These are phyloP conservation scores for Chiroxiphia lanceolata DNA, from an alignment of 2,797 vertebrate genomes.

Conservation along the genomic window DNA sequence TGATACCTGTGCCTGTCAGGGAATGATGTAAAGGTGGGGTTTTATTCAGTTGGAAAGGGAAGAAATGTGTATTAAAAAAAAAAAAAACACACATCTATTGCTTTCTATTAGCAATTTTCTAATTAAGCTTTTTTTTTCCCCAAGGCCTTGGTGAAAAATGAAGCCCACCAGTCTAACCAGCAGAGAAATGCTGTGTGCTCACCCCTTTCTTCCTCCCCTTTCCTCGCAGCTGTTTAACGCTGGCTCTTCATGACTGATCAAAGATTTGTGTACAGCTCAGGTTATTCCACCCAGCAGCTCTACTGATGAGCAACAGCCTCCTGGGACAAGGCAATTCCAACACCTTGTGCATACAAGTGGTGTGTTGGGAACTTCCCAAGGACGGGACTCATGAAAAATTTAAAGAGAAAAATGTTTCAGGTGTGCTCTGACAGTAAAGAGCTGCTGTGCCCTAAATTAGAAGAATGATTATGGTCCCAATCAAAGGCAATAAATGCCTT, in stretches of 20 bases:
- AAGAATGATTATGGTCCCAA: background rate
- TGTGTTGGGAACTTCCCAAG: background rate
- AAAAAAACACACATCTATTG: too few species aligned
- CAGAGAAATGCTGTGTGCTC: background rate
- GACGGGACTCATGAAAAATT: background rate
- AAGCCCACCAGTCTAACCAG: background rate
- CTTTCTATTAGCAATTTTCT: background rate
- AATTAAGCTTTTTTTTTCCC: background rate
- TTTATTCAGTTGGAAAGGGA: background rate
- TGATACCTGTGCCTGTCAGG: background rate
- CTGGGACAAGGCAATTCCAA: background rate
- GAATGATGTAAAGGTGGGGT: background rate
- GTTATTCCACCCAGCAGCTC: background rate
- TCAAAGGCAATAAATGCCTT: background rate
- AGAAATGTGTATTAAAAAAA: background rate
- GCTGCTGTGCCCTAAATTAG: background rate
- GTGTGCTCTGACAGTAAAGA: background rate
- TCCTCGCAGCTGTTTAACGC: background rate
- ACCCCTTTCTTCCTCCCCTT: background rate
- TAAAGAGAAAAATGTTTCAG: background rate
- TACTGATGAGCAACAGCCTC: background rate
- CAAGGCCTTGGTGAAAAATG: background rate
- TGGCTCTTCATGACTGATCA: constrained; percentile 6
- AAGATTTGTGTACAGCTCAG: background rate
- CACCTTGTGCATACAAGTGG: background rate